Conservation (phyloP, 2,797 vertebrate species). For the Aythya fuligula region DNA sequence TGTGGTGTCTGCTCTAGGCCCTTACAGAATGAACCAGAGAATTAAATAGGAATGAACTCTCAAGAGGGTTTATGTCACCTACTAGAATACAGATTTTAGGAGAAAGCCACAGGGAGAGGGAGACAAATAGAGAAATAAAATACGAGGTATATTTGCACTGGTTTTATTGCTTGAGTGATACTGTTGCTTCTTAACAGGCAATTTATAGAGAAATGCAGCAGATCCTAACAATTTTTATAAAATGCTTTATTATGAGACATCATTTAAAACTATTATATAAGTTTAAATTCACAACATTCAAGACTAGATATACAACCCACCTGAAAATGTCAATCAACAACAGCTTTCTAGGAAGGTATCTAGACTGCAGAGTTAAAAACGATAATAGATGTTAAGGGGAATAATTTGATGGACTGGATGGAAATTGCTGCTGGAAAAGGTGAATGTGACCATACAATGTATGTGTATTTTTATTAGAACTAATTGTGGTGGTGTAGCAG, state of each 20-base stretch:
- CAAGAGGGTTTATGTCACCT: not conserved
- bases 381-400: not conserved
- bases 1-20: not conserved
- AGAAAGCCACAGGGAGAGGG: not conserved
- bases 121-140: not conserved
- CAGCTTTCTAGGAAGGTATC: not conserved
- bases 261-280: not conserved
- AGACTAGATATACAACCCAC: not conserved
- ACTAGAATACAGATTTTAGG: not conserved
- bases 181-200: not conserved
- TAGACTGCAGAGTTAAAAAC: not conserved
- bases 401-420: not conserved
- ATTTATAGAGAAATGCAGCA: not conserved
- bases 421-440: not conserved
- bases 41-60: not conserved
- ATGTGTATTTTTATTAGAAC: not conserved
- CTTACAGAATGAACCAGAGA: not conserved
- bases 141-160: not conserved
- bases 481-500: not conserved
- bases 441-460: not conserved
- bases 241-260: not conserved
- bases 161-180: not conserved
- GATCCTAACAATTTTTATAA: not conserved
- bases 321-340: not conserved
- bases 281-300: not conserved